A percentile compares a stretch with the other conserved stretches of the same genome.
These are phyloP conservation scores for Kryphioiulus occultus DNA, from an alignment of 2,888 invertebrate genomes.

Conservation along the genomic window DNA sequence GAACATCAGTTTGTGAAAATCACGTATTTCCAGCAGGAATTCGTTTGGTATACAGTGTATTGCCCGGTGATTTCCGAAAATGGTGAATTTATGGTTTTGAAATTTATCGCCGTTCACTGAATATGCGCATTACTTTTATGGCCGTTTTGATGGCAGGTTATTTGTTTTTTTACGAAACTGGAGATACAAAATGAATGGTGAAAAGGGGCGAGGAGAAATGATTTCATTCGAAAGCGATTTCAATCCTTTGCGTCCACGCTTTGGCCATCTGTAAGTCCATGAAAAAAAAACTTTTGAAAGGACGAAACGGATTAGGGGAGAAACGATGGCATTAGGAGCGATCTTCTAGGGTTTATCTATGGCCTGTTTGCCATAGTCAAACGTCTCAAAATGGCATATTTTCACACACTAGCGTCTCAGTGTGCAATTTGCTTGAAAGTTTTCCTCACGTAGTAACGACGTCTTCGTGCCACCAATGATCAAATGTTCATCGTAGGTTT, in stretches of 20 bases:
- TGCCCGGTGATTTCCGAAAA: not conserved
- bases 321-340: not conserved
- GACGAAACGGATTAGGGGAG: not conserved
- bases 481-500: not conserved
- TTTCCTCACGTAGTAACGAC: constrained; percentile 8
- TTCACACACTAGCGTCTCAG: constrained; percentile 6
- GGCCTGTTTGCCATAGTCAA: constrained; percentile 35
- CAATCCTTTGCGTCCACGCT: constrained; percentile 1
- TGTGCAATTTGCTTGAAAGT: not conserved
- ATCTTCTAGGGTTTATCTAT: not conserved
- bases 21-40: not conserved
- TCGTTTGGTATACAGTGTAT: not conserved
- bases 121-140: constrained; percentile 18
- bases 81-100: not conserved
- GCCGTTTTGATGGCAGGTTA: constrained; percentile 1
- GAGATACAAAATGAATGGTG: not conserved
- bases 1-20: not conserved
- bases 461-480: constrained; percentile 12
- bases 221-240: not conserved
- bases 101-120: not conserved
- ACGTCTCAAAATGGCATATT: constrained; percentile 30
- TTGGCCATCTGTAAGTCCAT: not conserved
- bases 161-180: not conserved
- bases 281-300: not conserved
- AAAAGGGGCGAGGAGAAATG: not conserved